These are phyloP conservation scores for Balearica regulorum DNA, from an alignment of 2,797 vertebrate genomes.

Conservation along the genomic window DNA sequence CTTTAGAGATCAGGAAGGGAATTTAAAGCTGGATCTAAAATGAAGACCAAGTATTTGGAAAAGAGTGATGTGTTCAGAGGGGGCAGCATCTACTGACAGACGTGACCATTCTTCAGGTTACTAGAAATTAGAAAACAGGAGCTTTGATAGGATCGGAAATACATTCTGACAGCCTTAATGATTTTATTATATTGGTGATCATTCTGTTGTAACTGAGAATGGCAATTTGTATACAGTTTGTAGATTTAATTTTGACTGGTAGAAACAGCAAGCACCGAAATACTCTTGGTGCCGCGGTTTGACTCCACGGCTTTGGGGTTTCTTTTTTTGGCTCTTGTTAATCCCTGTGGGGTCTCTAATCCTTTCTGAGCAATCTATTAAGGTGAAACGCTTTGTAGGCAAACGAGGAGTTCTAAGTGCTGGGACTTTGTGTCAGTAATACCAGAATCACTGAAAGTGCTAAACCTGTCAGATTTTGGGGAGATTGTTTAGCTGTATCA, in stretches of 20 bases:
- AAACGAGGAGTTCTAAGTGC: not conserved
- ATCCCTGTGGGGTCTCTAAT: constrained; percentile 25
- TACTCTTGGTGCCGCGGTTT: not conserved
- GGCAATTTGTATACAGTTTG: not conserved
- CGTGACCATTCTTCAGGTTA: not conserved
- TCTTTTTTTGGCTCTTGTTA: not conserved
- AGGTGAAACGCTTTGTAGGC: constrained; percentile 14
- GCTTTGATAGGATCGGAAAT: not conserved
- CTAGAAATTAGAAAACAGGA: not conserved
- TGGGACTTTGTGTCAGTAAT: not conserved
- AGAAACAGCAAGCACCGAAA: not conserved
- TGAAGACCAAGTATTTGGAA: not conserved
- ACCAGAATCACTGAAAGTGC: not conserved
- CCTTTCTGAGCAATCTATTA: not conserved
- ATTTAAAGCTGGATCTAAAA: not conserved
- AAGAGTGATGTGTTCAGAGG: not conserved
- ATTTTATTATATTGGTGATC: not conserved
- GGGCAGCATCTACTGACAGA: not conserved
- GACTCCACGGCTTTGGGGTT: not conserved
- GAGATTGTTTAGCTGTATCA: not conserved
- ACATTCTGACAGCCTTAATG: not conserved
- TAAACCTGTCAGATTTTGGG: not conserved
- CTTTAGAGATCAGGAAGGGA: not conserved
- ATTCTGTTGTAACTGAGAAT: not conserved
- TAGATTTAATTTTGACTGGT: not conserved